phyloP scores from a whole-genome alignment of 1,140 invertebrate species.

The Ericerus pela region DNA sequence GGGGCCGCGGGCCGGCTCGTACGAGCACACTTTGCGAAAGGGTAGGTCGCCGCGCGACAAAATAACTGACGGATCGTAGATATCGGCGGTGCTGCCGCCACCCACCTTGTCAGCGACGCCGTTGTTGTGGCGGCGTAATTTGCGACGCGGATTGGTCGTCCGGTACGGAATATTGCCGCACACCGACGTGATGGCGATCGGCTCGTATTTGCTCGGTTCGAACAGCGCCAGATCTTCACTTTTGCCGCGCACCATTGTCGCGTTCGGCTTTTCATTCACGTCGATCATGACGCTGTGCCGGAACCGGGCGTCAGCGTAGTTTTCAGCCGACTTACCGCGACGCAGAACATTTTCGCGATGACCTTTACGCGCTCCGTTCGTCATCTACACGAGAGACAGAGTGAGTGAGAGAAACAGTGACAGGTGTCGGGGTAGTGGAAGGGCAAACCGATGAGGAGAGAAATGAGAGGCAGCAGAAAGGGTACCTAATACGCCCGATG shows the following conservation, averaged over 20 bases:
- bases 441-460: no score
- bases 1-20: constrained; percentile 20
- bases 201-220: constrained; percentile 35
- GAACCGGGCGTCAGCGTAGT: constrained; percentile 54
- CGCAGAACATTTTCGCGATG: constrained; percentile 39
- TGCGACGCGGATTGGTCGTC: constrained; percentile 53
- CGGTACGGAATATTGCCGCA: constrained; percentile 55
- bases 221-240: constrained; percentile 29
- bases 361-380: constrained; percentile 19
- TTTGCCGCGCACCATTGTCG: constrained; percentile 27
- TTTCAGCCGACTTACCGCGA: constrained; percentile 54
- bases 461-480: no score
- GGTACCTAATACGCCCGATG: no score
- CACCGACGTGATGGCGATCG: constrained; percentile 52
- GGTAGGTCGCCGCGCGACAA: constrained; percentile 33
- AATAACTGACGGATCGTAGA: constrained; percentile 36
- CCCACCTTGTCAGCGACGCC: constrained; percentile 32
- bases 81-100: constrained; percentile 45
- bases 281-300: constrained; percentile 37
- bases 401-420: no score
- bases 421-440: no score
- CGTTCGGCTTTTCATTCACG: constrained; percentile 26
- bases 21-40: constrained; percentile 30
- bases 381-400: not conserved
- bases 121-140: constrained; percentile 41